Evolutionary conservation across 2,113 vertebrate genomes (phyloP), one percentile per base, ranked within the genome.

Genomic region (Seriola dumerili): DNA sequence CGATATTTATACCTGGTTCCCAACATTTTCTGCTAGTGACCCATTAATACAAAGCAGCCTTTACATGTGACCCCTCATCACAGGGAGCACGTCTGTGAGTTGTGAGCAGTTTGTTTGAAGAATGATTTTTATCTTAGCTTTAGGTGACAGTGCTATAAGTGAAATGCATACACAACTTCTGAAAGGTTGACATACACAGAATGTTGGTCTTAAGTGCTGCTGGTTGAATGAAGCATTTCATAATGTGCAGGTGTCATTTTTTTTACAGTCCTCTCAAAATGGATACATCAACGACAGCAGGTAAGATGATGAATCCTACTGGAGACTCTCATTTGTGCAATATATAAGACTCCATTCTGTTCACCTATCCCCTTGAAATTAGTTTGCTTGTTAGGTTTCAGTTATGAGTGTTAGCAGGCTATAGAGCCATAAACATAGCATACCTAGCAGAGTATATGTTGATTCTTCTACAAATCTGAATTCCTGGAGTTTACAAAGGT

Each of bases 231-330:
- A 83, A 89, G 25, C 80, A 64, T 84, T 94, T 93, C 85, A 88
- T 95, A 96, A 96, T 95, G 85, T 93, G 89, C 84, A 95, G 94
- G 93, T 95, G 89, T 96, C 94, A 87, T 92, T 95, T 92, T 94
- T 90, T 90, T 95, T 93, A 85, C 96, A 99, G 98, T 96, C 96
- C 84, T 98, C 97, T 92, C 98, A 99, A 93, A 99, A 99, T 2
- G 98, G 98, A 94, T 99, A 96, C 95, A 96, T 99, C 94, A 96
- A 95, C 11, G 97, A 99, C 92, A 97, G 96, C 97, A 97, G 98
- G 98, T 99, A 94, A 98, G 97, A 91, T 66, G 19, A 87, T 86
- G 34, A 54, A 38, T 83, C 72, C 73, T 75, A 7, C 44, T 77
- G n/a, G 10, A 79, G 32, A 76, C 14, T 50, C 16, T 46, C 17